These are phyloP conservation scores for Leguminivora glycinivorella DNA, from an alignment of 1,140 invertebrate genomes.

Conservation along the genomic window DNA sequence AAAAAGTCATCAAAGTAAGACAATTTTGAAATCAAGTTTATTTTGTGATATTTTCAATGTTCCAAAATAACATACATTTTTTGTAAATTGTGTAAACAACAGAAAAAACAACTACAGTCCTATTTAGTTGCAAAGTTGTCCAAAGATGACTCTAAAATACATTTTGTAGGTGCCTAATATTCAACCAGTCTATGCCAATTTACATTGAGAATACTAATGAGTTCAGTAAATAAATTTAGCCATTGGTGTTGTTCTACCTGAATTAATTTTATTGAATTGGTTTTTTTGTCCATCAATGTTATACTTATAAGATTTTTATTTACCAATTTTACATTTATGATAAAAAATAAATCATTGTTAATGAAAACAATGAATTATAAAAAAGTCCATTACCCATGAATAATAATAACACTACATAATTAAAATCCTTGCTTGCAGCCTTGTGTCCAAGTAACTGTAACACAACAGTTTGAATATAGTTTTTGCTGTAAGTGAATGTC, in stretches of 20 bases:
- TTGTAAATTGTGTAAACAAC: neutral
- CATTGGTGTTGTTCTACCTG: too few relatives aligned
- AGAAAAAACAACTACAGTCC: neutral
- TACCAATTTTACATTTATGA: too few relatives aligned
- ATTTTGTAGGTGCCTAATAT: neutral
- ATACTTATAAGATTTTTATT: too few relatives aligned
- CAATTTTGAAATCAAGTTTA: neutral
- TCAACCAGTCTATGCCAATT: neutral
- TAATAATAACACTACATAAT: too few relatives aligned
- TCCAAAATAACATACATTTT: neutral
- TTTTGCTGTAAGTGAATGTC: neutral
- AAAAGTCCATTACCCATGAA: too few relatives aligned
- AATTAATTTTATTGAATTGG: too few relatives aligned
- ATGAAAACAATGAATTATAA: too few relatives aligned
- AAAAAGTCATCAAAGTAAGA: neutral
- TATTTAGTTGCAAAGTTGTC: neutral
- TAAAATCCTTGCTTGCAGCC: neutral
- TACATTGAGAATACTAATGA: neutral
- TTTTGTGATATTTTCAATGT: neutral
- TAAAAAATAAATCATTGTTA: too few relatives aligned
- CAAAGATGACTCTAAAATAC: neutral
- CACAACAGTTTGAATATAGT: neutral
- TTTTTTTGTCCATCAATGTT: too few relatives aligned
- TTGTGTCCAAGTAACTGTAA: neutral
- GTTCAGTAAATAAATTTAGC: too few relatives aligned